Base-by-base conservation (phyloP, 2,888 invertebrate genomes). In the Cremastobaeus sp. region DNA sequence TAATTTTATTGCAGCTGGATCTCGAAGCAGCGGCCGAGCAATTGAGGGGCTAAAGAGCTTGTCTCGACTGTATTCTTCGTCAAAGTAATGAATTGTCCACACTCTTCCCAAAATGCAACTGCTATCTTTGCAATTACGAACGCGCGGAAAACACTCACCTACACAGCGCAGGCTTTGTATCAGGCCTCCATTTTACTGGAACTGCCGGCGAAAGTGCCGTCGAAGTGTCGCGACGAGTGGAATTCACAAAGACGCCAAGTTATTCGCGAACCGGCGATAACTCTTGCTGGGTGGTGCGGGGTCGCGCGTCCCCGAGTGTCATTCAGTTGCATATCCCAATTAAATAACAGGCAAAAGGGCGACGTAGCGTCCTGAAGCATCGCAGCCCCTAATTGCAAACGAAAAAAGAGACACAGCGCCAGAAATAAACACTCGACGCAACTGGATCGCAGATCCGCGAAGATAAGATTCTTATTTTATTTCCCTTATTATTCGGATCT, bases 331-430 rank as follows among this genome's bases (percentile, higher is more conserved):
- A 84, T 84, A 83, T 87, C 84, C 86, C 86, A 86, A 87, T 87
- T 87, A 87, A 87, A 85, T 86, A 86, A 87, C 85, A 85, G 84
- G 85, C 86, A 86, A 87, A 87, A 86, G 86, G 86, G 86, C 86
- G 86, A 85, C 85, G 82, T 86, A 81, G 85, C 87, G 84, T 86
- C 83, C 82, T 79, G 82, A 80, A 84, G 83, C 83, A 79, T 83
- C 82, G 79, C 83, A 83, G 83, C 81, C 82, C 84, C 84, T 87
- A 86, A 87, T 87, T 86, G 86, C 84, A 81, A 84, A 75, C 72
- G 65, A 76, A 71, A 77, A 73, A 74, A 45, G 32, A 64, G 64
- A 59, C 64, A 71, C 64, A 52, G 71, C 32, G 74, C 76, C 78
- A 77, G 79, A 82, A 83, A 83, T 82, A 82, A 85, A 84, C 79